Conservation (phyloP, 2,797 vertebrate genomes). For the Tamandua tetradactyla region DNA sequence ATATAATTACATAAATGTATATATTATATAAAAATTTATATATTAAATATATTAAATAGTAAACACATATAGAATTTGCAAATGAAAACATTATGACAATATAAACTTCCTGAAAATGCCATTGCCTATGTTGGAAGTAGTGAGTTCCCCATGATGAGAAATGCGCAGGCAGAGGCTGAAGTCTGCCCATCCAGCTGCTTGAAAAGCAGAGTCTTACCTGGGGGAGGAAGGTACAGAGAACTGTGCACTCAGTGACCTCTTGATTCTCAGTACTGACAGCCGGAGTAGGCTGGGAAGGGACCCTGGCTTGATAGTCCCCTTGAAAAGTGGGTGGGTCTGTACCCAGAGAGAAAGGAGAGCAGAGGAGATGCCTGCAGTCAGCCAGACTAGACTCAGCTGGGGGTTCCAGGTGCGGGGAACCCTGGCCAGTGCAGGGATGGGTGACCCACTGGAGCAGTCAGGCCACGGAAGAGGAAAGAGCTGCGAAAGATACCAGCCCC, state of each 20-base stretch:
- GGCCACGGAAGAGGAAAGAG: background rate
- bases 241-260: rapidly evolving
- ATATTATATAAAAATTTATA: background rate
- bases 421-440: rapidly evolving
- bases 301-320: background rate
- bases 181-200: background rate
- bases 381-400: background rate
- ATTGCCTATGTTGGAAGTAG: background rate
- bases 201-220: background rate
- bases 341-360: background rate
- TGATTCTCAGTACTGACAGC: background rate
- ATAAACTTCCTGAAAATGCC: background rate
- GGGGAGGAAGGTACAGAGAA: too few relatives aligned
- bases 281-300: background rate
- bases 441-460: too few relatives aligned
- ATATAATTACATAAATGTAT: background rate
- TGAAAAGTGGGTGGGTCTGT: background rate
- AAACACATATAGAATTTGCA: background rate
- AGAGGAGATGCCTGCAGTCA: background rate
- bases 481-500: background rate
- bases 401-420: background rate
- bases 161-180: background rate
- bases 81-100: background rate
- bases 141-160: rapidly evolving
- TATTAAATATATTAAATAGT: background rate